Conservation (phyloP, 1,140 invertebrate species). For the Goniozus legneri region DNA sequence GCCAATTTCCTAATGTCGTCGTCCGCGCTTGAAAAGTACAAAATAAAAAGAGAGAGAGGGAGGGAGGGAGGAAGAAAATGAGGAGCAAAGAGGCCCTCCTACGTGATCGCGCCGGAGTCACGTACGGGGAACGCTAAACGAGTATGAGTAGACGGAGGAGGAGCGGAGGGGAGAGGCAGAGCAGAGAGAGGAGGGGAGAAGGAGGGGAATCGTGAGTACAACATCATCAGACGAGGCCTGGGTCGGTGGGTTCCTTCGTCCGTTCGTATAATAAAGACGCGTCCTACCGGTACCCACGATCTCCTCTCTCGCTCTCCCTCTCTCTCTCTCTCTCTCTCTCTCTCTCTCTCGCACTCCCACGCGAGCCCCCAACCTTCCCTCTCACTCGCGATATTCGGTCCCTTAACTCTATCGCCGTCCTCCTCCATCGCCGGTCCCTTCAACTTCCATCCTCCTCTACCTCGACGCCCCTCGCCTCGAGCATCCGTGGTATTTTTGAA, state of each 20-base stretch:
- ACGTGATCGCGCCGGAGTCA: no score
- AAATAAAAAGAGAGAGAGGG: not conserved
- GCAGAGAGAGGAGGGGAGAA: no score
- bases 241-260: constrained; percentile 38
- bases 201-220: constrained; percentile 44
- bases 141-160: constrained; percentile 25
- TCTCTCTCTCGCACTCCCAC: constrained; percentile 7
- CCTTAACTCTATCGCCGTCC: constrained; percentile 16
- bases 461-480: constrained; percentile 33
- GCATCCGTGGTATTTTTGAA: constrained; percentile 53
- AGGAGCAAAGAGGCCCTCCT: not conserved
- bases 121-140: constrained; percentile 35
- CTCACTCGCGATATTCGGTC: constrained; percentile 12
- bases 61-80: not conserved
- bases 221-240: constrained; percentile 44
- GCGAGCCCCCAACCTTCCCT: constrained; percentile 9
- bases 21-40: no score
- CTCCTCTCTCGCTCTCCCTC: constrained; percentile 16
- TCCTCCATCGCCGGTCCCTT: constrained; percentile 10
- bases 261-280: constrained; percentile 53
- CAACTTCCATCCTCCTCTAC: constrained; percentile 5
- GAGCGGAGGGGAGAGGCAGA: constrained; percentile 8
- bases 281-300: constrained; percentile 34
- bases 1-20: constrained; percentile 26
- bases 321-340: constrained; percentile 1